Evolutionary conservation across 2,888 invertebrate genomes (phyloP).

Genomic region (Hemithea aestivaria): DNA sequence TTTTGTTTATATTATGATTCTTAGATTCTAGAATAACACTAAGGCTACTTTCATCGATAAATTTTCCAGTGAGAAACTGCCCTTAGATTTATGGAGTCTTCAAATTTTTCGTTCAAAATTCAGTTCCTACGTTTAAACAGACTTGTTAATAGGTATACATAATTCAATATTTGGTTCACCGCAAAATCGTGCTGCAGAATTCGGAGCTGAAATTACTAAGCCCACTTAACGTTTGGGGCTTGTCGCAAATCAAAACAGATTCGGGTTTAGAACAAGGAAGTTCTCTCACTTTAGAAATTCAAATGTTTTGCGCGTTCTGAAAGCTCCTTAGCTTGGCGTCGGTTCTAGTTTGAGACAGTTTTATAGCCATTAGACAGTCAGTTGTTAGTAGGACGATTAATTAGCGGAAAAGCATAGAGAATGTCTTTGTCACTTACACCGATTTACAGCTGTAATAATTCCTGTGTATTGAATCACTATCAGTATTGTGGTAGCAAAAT

Average conservation of each 20-base stretch:
- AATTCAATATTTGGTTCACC: constrained; percentile 3
- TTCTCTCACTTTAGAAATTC: too few relatives aligned
- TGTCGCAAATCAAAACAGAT: constrained; percentile 1
- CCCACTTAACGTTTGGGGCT: background rate
- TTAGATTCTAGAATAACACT: too few relatives aligned
- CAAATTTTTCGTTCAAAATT: constrained; percentile 2
- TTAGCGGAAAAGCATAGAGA: background rate
- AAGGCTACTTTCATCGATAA: too few relatives aligned
- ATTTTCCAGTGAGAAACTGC: too few relatives aligned
- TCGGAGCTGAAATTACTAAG: constrained; percentile 7
- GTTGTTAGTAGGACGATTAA: constrained; percentile 2
- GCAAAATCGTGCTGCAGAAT: constrained; percentile 6
- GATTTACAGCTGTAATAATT: constrained; percentile 10
- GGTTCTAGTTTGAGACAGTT: background rate
- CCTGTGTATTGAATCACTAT: constrained; percentile 26
- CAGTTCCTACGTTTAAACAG: background rate
- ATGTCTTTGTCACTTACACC: background rate
- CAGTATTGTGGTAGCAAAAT: too few relatives aligned
- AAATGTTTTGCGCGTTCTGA: too few relatives aligned
- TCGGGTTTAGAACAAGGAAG: background rate
- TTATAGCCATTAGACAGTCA: constrained; percentile 1
- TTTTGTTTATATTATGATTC: too few relatives aligned
- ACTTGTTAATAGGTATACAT: constrained; percentile 5
- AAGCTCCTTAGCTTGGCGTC: too few relatives aligned
- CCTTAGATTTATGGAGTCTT: too few relatives aligned